phyloP scores from a whole-genome alignment of 2,888 invertebrate genomes.

The Parthenolecanium corni region DNA sequence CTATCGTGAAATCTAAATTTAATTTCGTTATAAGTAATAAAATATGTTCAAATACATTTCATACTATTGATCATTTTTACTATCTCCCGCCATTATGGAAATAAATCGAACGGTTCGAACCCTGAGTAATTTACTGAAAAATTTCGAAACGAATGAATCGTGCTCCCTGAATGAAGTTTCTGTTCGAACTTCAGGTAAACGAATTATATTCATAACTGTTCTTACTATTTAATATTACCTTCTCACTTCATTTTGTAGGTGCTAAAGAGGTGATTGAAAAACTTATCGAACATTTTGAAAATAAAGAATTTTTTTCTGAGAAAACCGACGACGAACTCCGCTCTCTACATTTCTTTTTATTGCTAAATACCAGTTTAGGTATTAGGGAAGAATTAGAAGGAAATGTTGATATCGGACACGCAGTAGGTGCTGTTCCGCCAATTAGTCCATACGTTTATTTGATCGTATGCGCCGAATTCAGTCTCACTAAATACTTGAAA shows the following conservation, averaged over 20 bases:
- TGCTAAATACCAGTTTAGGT: not conserved
- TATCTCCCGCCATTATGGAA: not conserved
- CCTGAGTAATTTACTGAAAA: not conserved
- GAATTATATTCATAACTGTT: too few relatives aligned
- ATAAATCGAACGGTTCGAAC: not conserved
- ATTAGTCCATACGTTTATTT: slow-evolving; percentile 12
- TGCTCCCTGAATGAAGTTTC: not conserved
- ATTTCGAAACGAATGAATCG: not conserved
- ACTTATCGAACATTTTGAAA: not conserved
- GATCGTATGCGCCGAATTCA: not conserved
- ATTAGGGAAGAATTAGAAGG: not conserved
- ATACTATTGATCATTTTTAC: too few relatives aligned
- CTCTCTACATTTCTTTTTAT: slow-evolving; percentile 1
- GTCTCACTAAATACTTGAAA: not conserved
- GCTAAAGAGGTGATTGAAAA: not conserved
- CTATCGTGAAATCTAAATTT: too few relatives aligned
- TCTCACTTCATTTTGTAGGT: not conserved
- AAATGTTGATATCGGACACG: slow-evolving; percentile 2
- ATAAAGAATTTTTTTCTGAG: not conserved
- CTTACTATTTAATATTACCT: too few relatives aligned
- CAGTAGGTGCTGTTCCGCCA: not conserved
- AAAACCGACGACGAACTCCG: not conserved
- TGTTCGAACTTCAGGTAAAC: not conserved
- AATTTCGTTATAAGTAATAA: too few relatives aligned
- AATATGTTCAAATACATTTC: too few relatives aligned